Evolutionary conservation across 2,113 vertebrate genomes (phyloP), one percentile per base, ranked within the genome.

Genomic region (Hystrix cristata): DNA sequence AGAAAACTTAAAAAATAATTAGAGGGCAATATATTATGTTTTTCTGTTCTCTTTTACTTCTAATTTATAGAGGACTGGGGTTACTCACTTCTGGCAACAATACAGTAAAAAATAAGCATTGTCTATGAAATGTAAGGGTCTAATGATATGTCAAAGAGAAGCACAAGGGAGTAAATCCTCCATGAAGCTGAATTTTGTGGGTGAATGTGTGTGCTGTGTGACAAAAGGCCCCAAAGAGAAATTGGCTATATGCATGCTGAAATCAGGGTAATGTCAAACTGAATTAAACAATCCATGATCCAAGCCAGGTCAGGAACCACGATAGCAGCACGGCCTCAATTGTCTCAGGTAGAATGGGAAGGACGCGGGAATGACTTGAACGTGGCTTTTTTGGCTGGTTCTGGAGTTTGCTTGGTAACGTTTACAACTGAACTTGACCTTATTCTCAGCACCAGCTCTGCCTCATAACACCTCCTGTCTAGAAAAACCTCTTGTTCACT

Each of bases 61-160:
- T 92, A 90, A 92, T 81, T 96, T 80, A 65, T 83, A 94, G 60
- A 94, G 83, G 25, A 57, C 13, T 67, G 29, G 38, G 3, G 27
- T 96, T 98, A 74, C 82, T 72, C 18, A 74, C 21, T 7, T 88
- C 65, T 31, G 67, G 67, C 88, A 98, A 92, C 60, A 88, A 67
- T 18, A 72, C 97, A 94, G 27, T 46, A 90, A 97, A 97, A 96
- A 60, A 91, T 80, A 96, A 96, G 53, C 12, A 86, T 72, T 95
- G 31, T 60, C n/a, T 95, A n/a, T 83, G 94, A 97, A 97, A 94
- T 46, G 11, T 78, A 95, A 95, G 27, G 15, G 48, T 59, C 86
- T 98, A 95, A 97, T 85, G 98, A 69, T 29, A 53, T 84, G 92
- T 82, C 0, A 27, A 96, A 95, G 67, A 83, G 91, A 27, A 71